Conservation (phyloP, 2,888 invertebrate species). For the Patella pellucida region DNA sequence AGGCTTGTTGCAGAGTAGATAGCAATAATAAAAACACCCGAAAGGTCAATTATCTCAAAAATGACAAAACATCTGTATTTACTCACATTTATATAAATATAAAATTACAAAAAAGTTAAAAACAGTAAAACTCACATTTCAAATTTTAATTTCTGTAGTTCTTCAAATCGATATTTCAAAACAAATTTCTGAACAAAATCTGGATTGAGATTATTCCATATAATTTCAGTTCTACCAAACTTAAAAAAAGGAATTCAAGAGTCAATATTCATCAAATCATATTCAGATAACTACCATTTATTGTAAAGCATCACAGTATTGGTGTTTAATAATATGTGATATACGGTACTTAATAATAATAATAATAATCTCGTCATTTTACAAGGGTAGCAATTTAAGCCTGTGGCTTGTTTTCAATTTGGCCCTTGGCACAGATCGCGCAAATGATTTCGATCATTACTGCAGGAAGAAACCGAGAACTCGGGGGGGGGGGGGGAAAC, state of each 20-base stretch:
- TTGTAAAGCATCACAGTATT: too few relatives aligned
- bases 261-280: too few relatives aligned
- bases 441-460: too few relatives aligned
- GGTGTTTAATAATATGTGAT: too few relatives aligned
- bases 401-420: too few relatives aligned
- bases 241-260: slow-evolving; percentile 45
- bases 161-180: slow-evolving; percentile 69
- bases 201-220: slow-evolving; percentile 75
- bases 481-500: too few relatives aligned
- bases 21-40: background rate
- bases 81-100: background rate
- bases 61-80: background rate
- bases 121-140: slow-evolving; percentile 55
- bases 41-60: background rate
- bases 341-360: too few relatives aligned
- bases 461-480: too few relatives aligned
- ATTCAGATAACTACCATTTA: too few relatives aligned
- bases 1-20: background rate
- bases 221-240: slow-evolving; percentile 74
- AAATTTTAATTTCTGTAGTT: slow-evolving; percentile 68
- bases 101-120: background rate
- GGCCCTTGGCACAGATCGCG: too few relatives aligned
- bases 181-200: slow-evolving; percentile 73
- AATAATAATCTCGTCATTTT: too few relatives aligned
- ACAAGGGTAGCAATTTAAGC: too few relatives aligned